phyloP scores from a whole-genome alignment of 2,797 vertebrate species.

The Acanthurus tractus region DNA sequence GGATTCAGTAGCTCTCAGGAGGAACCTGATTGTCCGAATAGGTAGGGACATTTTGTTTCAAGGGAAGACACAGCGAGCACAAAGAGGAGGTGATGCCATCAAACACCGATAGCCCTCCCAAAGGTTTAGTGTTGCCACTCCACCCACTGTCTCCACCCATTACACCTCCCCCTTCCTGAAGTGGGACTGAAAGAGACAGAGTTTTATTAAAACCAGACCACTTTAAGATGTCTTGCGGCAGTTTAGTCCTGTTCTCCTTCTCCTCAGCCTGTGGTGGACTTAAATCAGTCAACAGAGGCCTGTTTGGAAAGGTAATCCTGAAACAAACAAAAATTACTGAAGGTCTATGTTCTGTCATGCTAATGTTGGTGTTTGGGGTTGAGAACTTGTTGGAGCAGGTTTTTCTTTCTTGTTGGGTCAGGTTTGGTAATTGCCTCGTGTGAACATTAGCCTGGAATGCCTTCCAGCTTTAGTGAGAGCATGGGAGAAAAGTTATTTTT shows the following conservation, averaged over 20 bases:
- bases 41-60: neutral
- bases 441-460: slow-evolving; percentile 12
- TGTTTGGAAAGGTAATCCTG: slow-evolving; percentile 48
- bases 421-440: slow-evolving; percentile 32
- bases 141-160: slow-evolving; percentile 72
- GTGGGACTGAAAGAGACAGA: slow-evolving; percentile 17
- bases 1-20: neutral
- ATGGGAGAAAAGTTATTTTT: neutral
- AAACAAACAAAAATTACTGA: neutral
- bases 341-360: neutral
- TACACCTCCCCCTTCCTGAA: slow-evolving; percentile 28
- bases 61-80: neutral
- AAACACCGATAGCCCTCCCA: slow-evolving; percentile 6
- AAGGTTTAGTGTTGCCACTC: slow-evolving; percentile 48
- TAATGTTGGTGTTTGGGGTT: slow-evolving; percentile 24
- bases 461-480: neutral
- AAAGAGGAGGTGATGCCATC: slow-evolving; percentile 29
- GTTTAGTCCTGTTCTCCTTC: neutral
- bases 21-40: neutral
- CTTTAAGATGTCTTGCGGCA: slow-evolving; percentile 37
- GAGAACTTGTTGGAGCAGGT: slow-evolving; percentile 62
- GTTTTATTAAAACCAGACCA: slow-evolving; percentile 42
- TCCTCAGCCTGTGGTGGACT: slow-evolving; percentile 16
- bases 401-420: slow-evolving; percentile 59
- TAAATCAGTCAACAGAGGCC: neutral